phyloP scores from a whole-genome alignment of 2,113 vertebrate species.

The Xerus inauris region DNA sequence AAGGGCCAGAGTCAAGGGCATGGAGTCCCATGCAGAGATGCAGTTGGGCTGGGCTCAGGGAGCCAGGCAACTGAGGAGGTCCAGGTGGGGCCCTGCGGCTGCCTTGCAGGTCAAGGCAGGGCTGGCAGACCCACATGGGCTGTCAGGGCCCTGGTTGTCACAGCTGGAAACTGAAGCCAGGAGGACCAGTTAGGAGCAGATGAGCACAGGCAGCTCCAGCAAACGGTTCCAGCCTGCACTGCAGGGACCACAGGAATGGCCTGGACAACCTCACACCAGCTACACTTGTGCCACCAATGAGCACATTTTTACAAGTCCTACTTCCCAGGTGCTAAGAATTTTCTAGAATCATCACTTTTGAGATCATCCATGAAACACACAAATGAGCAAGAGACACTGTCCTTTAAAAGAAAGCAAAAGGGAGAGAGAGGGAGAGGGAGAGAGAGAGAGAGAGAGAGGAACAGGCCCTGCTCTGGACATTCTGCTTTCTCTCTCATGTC shows the following conservation, averaged over 20 bases:
- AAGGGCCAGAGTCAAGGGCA: background rate
- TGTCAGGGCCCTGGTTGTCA: background rate
- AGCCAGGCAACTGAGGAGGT: background rate
- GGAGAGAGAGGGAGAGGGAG: too few species aligned
- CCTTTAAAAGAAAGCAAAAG: conserved; percentile 20
- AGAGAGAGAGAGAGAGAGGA: background rate
- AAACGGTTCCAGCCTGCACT: conserved; percentile 26
- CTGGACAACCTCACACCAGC: conserved; percentile 45
- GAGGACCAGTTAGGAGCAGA: conserved; percentile 32
- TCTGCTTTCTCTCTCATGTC: background rate
- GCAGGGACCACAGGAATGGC: conserved; percentile 73
- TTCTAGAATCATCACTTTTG: conserved; percentile 78
- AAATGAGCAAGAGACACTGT: conserved; percentile 47
- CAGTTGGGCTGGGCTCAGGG: background rate
- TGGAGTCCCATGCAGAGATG: background rate
- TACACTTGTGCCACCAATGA: conserved; percentile 73
- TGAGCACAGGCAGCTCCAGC: conserved; percentile 58
- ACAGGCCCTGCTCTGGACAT: background rate
- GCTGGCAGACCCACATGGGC: background rate
- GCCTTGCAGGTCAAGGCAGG: accelerated
- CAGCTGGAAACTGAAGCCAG: background rate
- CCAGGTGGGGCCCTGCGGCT: background rate
- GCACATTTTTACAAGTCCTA: conserved; percentile 70
- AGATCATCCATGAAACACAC: background rate
- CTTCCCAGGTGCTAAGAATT: conserved; percentile 82